These are phyloP conservation scores for Ptychadena robeensis DNA, from an alignment of 2,797 vertebrate species.

Conservation along the genomic window DNA sequence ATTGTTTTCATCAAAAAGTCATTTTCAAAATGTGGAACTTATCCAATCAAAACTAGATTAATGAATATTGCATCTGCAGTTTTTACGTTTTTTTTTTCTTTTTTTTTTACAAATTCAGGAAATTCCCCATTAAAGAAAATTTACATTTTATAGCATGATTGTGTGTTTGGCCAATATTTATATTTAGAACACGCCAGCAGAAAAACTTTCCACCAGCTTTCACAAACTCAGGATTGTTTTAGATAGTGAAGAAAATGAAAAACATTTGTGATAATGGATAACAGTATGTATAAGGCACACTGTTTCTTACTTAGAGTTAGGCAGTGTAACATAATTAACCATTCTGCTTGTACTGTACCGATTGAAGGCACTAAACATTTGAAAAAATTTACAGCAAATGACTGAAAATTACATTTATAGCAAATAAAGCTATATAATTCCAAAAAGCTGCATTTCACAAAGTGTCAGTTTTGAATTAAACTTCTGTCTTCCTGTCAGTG, in stretches of 20 bases:
- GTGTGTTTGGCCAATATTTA: not conserved
- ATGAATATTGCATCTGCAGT: too few species aligned
- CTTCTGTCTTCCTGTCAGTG: not conserved
- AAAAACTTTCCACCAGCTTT: not conserved
- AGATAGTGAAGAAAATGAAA: not conserved
- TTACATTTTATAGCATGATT: too few species aligned
- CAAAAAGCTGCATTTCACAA: not conserved
- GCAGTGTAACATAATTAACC: not conserved
- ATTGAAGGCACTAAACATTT: not conserved
- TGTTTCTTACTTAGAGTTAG: not conserved
- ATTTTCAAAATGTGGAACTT: too few species aligned
- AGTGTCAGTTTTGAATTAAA: not conserved
- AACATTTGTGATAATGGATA: slow-evolving; percentile 24
- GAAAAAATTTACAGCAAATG: not conserved
- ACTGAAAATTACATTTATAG: not conserved
- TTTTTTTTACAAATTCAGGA: too few species aligned
- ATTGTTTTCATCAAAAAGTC: too few species aligned
- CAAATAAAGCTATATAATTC: not conserved
- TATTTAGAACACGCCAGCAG: slow-evolving; percentile 8
- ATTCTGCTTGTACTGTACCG: not conserved
- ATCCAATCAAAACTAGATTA: too few species aligned
- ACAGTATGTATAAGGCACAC: not conserved
- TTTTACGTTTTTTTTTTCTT: too few species aligned
- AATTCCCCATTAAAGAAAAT: too few species aligned
- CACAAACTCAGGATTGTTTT: not conserved